Percentiles rank a stretch among this genome's conserved stretches.
phyloP scores from a whole-genome alignment of 2,888 invertebrate species.

The Lasioglossum zephyrum region DNA sequence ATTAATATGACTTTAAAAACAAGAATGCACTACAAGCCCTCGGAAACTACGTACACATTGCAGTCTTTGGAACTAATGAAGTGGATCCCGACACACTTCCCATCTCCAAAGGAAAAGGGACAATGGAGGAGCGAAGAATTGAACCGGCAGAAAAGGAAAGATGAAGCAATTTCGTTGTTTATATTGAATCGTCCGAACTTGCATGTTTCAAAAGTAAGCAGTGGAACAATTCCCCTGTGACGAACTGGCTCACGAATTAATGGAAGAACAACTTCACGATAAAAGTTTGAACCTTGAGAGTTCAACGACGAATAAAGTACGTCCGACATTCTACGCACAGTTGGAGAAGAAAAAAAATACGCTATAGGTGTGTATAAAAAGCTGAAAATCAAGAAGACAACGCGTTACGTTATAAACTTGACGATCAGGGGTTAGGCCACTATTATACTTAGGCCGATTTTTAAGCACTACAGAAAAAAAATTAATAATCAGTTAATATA shows the following conservation, averaged over 20 bases:
- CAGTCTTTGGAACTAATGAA: background rate
- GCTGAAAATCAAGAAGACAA: no score
- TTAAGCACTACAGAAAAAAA: no score
- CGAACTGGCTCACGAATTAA: background rate
- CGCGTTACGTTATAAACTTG: no score
- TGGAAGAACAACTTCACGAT: background rate
- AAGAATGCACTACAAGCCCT: background rate
- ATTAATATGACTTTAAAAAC: background rate
- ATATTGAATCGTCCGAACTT: constrained; percentile 7
- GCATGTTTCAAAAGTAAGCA: background rate
- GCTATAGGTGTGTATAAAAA: background rate
- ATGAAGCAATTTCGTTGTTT: background rate
- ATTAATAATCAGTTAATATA: no score
- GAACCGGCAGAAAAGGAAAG: background rate
- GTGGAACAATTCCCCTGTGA: background rate
- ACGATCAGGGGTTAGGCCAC: no score
- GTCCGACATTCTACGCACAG: background rate
- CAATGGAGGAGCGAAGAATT: background rate
- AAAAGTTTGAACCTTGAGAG: background rate
- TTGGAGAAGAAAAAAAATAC: background rate
- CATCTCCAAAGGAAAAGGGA: background rate
- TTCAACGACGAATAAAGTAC: background rate
- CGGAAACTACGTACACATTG: background rate
- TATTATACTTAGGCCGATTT: no score
- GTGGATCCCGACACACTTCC: background rate